Conservation (phyloP, 2,888 invertebrate species). For the Cosmia pyralina region DNA sequence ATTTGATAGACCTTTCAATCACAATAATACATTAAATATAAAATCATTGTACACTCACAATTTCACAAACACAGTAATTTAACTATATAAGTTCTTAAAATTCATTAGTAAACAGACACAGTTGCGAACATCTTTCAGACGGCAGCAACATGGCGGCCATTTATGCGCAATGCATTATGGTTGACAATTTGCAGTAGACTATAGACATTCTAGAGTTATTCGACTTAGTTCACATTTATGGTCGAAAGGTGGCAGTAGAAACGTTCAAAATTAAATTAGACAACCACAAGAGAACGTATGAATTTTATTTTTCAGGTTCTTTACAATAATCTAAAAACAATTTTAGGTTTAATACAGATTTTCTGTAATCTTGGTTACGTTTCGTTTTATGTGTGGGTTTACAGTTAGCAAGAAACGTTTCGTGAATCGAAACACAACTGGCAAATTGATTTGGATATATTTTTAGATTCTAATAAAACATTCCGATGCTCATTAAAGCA, state of each 20-base stretch:
- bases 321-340: background rate
- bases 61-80: conserved; percentile 90
- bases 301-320: background rate
- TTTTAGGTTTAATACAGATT: background rate
- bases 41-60: conserved; percentile 90
- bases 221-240: conserved; percentile 64
- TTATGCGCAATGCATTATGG: conserved; percentile 91
- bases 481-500: conserved; percentile 25
- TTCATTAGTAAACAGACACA: conserved; percentile 90
- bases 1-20: conserved; percentile 89
- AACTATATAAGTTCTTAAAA: conserved; percentile 87
- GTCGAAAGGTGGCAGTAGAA: conserved; percentile 75
- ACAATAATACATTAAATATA: conserved; percentile 86
- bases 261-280: background rate
- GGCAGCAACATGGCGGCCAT: conserved; percentile 91
- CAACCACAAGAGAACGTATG: background rate
- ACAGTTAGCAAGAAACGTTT: background rate
- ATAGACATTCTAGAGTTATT: conserved; percentile 83
- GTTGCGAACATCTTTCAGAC: conserved; percentile 91
- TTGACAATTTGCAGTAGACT: conserved; percentile 89
- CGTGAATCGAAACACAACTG: conserved; percentile 46
- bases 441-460: conserved; percentile 40
- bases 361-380: background rate
- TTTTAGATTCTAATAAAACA: conserved; percentile 46
- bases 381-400: background rate